Conservation (phyloP, 2,113 vertebrate species). For the Myxocyprinus asiaticus region DNA sequence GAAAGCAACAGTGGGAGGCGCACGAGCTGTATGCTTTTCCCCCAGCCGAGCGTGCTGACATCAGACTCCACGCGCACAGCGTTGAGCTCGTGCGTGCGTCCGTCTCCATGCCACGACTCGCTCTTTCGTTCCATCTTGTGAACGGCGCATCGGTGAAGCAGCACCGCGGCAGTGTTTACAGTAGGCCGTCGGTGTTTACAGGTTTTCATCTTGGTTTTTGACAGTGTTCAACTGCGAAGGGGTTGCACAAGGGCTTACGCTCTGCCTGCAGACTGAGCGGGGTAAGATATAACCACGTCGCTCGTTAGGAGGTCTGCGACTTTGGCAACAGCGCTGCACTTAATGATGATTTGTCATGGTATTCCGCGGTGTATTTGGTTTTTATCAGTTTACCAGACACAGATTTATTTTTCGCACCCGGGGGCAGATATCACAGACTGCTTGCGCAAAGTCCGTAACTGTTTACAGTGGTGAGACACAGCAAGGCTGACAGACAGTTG, state of each 20-base stretch:
- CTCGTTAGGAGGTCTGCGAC: conserved; percentile 54
- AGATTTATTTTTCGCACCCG: conserved; percentile 22
- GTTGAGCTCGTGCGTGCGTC: conserved; percentile 70
- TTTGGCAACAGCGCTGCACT: conserved; percentile 56
- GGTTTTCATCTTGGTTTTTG: conserved; percentile 52
- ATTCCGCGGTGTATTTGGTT: conserved; percentile 42
- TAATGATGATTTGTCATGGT: conserved; percentile 57
- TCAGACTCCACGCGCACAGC: conserved; percentile 72
- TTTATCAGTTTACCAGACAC: conserved; percentile 28
- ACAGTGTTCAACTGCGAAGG: conserved; percentile 54
- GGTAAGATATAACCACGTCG: conserved; percentile 61
- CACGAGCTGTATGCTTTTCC: conserved; percentile 3
- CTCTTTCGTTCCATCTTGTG: conserved; percentile 78
- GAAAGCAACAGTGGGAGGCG: conserved; percentile 55
- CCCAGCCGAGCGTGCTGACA: conserved; percentile 72
- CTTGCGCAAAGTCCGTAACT: conserved; percentile 33
- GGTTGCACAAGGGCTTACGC: conserved; percentile 58
- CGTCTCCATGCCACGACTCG: conserved; percentile 77
- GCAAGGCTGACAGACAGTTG: conserved; percentile 11
- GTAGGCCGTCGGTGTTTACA: conserved; percentile 55
- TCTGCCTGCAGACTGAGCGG: conserved; percentile 62
- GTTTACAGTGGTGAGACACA: conserved; percentile 20
- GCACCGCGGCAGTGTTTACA: conserved; percentile 58
- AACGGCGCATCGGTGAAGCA: conserved; percentile 58
- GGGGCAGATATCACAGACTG: conserved; percentile 21